Evolutionary conservation across 2,113 vertebrate species (phyloP), one percentile per base, ranked within the genome.

Genomic region (Pelecanus crispus): DNA sequence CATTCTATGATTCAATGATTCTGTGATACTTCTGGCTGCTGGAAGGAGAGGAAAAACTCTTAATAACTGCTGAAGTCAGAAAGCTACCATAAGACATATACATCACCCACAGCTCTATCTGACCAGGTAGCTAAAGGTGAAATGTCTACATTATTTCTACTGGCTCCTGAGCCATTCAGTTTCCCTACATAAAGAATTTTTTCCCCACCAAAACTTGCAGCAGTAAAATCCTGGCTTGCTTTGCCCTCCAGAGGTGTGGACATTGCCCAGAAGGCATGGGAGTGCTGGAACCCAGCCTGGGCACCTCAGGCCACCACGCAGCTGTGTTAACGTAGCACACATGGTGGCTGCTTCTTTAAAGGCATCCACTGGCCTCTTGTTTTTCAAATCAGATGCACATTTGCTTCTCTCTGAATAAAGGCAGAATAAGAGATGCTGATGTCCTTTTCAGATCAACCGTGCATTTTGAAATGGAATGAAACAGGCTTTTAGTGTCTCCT

Each of bases 391-490:
- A 90, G 87, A 92, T 38, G 50, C 13, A 91, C 74, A 58, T 95
- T 93, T 88, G n/a, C 66, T 94, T 95, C 59, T 26, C 78, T 73
- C 81, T 90, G 84, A 90, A 95, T 88, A 90, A 95, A 95, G 40
- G 58, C 88, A 91, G 91, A 65, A 88, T 83, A 94, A 95, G 95
- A 91, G 85, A 94, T 90, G 85, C 89, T 96, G 88, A 84, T 42
- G 3, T 88, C 78, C 89, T 78, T 91, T 95, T 95, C 91, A 87
- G 86, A 95, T 96, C 81, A 94, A 47, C 93, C 75, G 58, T 81
- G 84, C 61, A 56, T 95, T 95, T 93, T 88, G 81, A 96, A 97
- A 96, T 74, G 44, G 68, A 86, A 96, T 80, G 85, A 95, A 97
- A 58, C 72, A 81, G 78, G 91, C 92, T 97, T 93, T 94, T 96